Evolutionary conservation across 2,888 invertebrate species (phyloP).

Genomic region (Dolichopus griseipennis): DNA sequence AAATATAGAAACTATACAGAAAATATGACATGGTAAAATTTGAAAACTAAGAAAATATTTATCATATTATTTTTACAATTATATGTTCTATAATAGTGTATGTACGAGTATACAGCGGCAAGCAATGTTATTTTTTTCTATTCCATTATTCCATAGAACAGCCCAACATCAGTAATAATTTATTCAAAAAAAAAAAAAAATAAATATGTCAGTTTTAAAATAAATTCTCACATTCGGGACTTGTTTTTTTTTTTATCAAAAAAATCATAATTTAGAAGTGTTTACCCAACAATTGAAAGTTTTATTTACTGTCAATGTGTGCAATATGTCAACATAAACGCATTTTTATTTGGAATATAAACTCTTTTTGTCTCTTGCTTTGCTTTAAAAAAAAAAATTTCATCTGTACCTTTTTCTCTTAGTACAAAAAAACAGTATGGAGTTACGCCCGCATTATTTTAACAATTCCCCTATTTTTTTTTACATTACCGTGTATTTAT

Average conservation of each 20-base stretch:
- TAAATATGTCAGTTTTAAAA: no score
- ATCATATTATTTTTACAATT: no score
- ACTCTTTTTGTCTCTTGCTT: neutral
- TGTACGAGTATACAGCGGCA: neutral
- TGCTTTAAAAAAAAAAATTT: neutral
- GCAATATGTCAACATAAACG: neutral
- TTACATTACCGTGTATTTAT: no score
- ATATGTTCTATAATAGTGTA: neutral
- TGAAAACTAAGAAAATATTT: no score
- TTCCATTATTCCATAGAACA: neutral
- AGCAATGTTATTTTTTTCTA: neutral
- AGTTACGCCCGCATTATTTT: conserved; percentile 6
- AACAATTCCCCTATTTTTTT: neutral
- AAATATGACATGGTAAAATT: neutral
- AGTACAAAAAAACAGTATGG: neutral
- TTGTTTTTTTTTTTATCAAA: neutral
- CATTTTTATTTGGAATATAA: neutral
- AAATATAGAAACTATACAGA: neutral
- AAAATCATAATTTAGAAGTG: neutral
- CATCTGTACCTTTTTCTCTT: neutral
- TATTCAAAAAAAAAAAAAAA: neutral
- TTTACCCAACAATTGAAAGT: neutral
- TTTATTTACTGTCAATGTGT: conserved; percentile 4
- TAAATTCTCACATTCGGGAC: no score
- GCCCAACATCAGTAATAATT: neutral